Conservation (phyloP, 2,113 vertebrate genomes). For the Prunella fulvescens region DNA sequence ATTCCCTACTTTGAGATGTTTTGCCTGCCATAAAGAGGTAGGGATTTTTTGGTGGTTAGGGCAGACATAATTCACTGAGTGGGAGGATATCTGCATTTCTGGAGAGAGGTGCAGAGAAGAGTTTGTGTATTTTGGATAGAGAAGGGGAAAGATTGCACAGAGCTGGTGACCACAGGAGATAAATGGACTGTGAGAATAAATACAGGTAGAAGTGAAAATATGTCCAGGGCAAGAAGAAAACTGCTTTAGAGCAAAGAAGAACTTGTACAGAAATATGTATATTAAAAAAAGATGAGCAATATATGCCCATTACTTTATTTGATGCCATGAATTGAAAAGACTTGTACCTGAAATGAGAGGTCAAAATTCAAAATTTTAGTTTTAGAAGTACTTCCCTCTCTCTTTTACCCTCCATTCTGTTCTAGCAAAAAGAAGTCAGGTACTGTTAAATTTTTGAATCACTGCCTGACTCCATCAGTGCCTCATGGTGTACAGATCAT, state of each 20-base stretch:
- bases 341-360: neutral
- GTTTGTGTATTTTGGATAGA: neutral
- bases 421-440: neutral
- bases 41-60: neutral
- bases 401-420: neutral
- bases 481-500: neutral
- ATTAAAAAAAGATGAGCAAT: neutral
- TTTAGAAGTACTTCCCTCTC: neutral
- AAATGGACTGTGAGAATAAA: neutral
- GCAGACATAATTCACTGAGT: neutral
- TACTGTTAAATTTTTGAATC: neutral
- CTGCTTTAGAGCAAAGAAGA: neutral
- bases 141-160: neutral
- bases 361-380: neutral
- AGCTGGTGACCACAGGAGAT: neutral
- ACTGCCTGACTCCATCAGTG: neutral
- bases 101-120: neutral
- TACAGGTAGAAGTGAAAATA: neutral
- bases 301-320: neutral
- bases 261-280: neutral
- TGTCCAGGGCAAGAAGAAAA: neutral
- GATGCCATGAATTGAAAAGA: neutral
- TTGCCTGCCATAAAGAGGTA: neutral
- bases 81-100: neutral
- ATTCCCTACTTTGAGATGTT: neutral